Base-by-base conservation (phyloP, 2,888 invertebrate genomes). In the Ectemnius continuus region DNA sequence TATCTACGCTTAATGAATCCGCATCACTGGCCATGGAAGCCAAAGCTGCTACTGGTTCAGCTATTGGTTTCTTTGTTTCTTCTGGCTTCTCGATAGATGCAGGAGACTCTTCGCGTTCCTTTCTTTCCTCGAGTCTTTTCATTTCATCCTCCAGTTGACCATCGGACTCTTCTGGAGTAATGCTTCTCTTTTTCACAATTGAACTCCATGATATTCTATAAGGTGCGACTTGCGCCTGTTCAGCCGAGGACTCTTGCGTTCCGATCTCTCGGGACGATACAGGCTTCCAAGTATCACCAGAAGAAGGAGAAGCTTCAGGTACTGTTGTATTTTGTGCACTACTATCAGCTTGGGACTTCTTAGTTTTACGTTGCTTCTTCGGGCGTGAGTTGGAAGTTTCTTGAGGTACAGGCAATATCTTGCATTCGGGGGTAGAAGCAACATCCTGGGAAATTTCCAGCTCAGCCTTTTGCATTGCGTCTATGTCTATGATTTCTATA, bases 401-500 rank as follows among this genome's bases (percentile, higher is more conserved):
- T 16, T 52, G 52, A 2, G 72, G 74, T 20, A 74, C 71, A 46
- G 82, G 8, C 0, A 88, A 70, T 16, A 90, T 86, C 45, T 87
- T 87, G 52, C 87, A 88, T n/a, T 88, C 88, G 0, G 86, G 82
- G 0, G 70, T 23, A 0, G 72, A 11, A 16, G 61, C 45, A 4
- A 69, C 23, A 4, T 73, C 79, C 16, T 61, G 69, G 0, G 76
- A 65, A 2, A 76, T 75, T 26, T 86, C 79, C 81, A 83, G 84
- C 61, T 87, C 87, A 1, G 85, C 85, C 62, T 86, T 87, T 20
- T 86, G 85, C 85, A 86, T 84, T 18, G 89, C 87, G 67, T 89
- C 88, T 36, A 36, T 87, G 62, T 89, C 88, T 63, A 89, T 88
- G 26, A 89, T 88, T 64, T 89, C 88, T 16, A 82, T 83, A 1